phyloP scores from a whole-genome alignment of 2,888 invertebrate genomes.

The Plebejus anna region DNA sequence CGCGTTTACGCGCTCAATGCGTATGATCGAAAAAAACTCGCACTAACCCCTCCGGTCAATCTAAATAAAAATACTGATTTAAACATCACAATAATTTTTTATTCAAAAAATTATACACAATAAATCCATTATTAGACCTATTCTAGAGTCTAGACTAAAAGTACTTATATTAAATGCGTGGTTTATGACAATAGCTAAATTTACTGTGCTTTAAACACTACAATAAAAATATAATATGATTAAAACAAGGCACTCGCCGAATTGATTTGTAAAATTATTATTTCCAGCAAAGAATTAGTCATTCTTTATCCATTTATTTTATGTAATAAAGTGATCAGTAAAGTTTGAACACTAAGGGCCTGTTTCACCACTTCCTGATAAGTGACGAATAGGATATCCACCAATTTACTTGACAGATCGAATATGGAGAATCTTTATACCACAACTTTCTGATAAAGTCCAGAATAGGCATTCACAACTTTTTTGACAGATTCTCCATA shows the following conservation, averaged over 20 bases:
- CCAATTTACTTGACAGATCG: too few relatives aligned
- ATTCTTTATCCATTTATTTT: neutral
- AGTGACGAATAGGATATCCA: too few relatives aligned
- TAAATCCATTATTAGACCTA: conserved; percentile 35
- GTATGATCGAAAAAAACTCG: too few relatives aligned
- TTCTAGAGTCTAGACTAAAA: conserved; percentile 46
- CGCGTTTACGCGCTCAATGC: too few relatives aligned
- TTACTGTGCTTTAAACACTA: conserved; percentile 33
- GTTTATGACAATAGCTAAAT: conserved; percentile 64
- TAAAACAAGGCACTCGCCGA: conserved; percentile 38
- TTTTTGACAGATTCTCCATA: too few relatives aligned
- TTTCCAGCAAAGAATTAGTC: neutral
- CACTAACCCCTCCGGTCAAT: too few relatives aligned
- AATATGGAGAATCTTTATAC: too few relatives aligned
- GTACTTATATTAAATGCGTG: conserved; percentile 53
- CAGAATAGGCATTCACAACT: too few relatives aligned
- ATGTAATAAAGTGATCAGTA: neutral
- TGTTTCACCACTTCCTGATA: too few relatives aligned
- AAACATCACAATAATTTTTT: conserved; percentile 47
- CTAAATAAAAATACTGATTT: conserved; percentile 40
- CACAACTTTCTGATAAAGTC: too few relatives aligned
- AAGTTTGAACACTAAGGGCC: too few relatives aligned
- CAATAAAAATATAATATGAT: conserved; percentile 25
- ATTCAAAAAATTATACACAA: conserved; percentile 47
- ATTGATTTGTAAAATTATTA: conserved; percentile 32